phyloP scores from a whole-genome alignment of 2,888 invertebrate genomes.

The Limnephilus rhombicus region DNA sequence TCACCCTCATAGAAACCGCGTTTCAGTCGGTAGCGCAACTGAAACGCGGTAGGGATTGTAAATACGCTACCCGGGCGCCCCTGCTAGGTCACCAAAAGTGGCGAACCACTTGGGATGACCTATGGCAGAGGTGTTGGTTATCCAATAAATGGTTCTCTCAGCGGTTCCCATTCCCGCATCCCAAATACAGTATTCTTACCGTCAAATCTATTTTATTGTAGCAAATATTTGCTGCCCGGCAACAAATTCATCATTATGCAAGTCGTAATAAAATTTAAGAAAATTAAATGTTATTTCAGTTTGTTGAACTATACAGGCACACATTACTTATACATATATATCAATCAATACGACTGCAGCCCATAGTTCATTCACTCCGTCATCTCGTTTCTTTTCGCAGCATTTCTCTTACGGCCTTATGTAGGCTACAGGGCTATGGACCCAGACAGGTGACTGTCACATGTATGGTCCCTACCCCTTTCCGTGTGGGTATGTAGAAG shows the following conservation, averaged over 20 bases:
- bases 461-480: background rate
- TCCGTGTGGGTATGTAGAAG: background rate
- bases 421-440: background rate
- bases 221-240: background rate
- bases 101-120: no score
- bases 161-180: no score
- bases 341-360: background rate
- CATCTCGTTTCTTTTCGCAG: slow-evolving; percentile 2
- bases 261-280: background rate
- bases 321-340: background rate
- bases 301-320: background rate
- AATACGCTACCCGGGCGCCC: no score
- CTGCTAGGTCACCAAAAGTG: no score
- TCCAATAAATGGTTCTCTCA: no score
- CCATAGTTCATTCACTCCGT: background rate
- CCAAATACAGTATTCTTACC: background rate
- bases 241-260: background rate
- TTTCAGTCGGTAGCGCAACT: no score
- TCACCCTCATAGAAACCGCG: no score
- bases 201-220: background rate
- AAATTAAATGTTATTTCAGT: background rate
- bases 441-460: slow-evolving; percentile 16
- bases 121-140: no score
- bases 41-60: no score
- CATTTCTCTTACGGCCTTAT: slow-evolving; percentile 9